Percentiles rank a stretch among this genome's conserved stretches.
These are phyloP conservation scores for Cantharis rustica DNA, from an alignment of 2,888 invertebrate species.

Conservation along the genomic window DNA sequence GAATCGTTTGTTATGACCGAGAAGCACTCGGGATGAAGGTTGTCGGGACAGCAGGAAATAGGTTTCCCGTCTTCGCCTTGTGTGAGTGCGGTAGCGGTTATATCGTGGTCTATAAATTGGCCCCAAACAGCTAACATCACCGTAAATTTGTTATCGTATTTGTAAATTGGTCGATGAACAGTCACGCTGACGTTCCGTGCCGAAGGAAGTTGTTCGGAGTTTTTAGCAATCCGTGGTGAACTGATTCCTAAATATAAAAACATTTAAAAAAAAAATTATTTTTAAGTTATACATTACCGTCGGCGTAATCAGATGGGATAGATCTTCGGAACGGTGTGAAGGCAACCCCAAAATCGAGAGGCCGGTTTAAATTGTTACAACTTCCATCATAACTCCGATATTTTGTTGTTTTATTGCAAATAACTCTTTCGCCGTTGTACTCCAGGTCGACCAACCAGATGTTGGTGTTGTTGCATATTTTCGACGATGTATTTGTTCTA, in stretches of 20 bases:
- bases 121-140: slow-evolving; percentile 89
- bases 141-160: slow-evolving; percentile 75
- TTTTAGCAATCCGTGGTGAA: slow-evolving; percentile 63
- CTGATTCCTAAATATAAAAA: slow-evolving; percentile 61
- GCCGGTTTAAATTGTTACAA: slow-evolving; percentile 74
- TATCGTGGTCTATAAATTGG: slow-evolving; percentile 87
- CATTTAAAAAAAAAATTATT: neutral
- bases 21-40: slow-evolving; percentile 78
- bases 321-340: slow-evolving; percentile 75
- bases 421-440: slow-evolving; percentile 24
- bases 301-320: slow-evolving; percentile 76
- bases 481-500: slow-evolving; percentile 1
- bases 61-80: slow-evolving; percentile 73
- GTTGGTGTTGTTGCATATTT: slow-evolving; percentile 14
- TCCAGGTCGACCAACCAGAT: neutral
- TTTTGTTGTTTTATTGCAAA: slow-evolving; percentile 48
- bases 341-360: slow-evolving; percentile 71
- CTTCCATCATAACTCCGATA: slow-evolving; percentile 74
- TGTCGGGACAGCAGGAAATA: slow-evolving; percentile 69
- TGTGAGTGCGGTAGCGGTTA: slow-evolving; percentile 81
- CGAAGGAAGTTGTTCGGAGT: slow-evolving; percentile 67
- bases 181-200: slow-evolving; percentile 75
- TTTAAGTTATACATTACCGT: slow-evolving; percentile 61
- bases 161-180: slow-evolving; percentile 75
- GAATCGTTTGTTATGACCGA: slow-evolving; percentile 74